Conservation (phyloP, 2,888 invertebrate species). For the Oxyteleia sp. region DNA sequence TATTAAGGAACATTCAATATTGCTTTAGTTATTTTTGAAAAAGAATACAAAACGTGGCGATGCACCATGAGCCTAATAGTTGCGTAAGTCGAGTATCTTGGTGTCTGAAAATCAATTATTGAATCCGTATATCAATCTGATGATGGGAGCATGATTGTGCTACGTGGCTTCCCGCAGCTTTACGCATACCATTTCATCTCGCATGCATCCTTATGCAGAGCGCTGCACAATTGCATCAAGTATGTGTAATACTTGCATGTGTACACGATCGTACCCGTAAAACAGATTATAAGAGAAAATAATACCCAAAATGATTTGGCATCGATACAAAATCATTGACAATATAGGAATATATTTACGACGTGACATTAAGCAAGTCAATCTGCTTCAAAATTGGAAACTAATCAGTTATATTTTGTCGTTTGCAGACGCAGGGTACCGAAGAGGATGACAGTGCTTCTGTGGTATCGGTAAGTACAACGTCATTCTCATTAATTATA, state of each 20-base stretch:
- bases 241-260: conserved; percentile 34
- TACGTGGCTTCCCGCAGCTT: conserved; percentile 82
- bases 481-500: conserved; percentile 71
- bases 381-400: conserved; percentile 75
- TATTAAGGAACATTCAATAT: conserved; percentile 13
- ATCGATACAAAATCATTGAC: too few relatives aligned
- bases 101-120: conserved; percentile 85
- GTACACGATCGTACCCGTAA: conserved; percentile 35
- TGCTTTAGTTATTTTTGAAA: conserved; percentile 17
- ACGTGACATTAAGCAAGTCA: conserved; percentile 76
- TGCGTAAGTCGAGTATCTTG: conserved; percentile 82
- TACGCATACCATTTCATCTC: conserved; percentile 79
- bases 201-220: conserved; percentile 67
- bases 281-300: conserved; percentile 43
- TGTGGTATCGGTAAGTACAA: conserved; percentile 91
- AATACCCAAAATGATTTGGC: conserved; percentile 42
- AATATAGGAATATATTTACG: conserved; percentile 38
- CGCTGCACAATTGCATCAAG: conserved; percentile 60
- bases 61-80: conserved; percentile 60
- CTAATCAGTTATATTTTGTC: conserved; percentile 81
- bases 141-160: conserved; percentile 81
- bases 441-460: conserved; percentile 93
- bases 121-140: conserved; percentile 85
- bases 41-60: conserved; percentile 19
- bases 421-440: conserved; percentile 90